phyloP scores from a whole-genome alignment of 2,797 vertebrate species.

The Rachycentron canadum region DNA sequence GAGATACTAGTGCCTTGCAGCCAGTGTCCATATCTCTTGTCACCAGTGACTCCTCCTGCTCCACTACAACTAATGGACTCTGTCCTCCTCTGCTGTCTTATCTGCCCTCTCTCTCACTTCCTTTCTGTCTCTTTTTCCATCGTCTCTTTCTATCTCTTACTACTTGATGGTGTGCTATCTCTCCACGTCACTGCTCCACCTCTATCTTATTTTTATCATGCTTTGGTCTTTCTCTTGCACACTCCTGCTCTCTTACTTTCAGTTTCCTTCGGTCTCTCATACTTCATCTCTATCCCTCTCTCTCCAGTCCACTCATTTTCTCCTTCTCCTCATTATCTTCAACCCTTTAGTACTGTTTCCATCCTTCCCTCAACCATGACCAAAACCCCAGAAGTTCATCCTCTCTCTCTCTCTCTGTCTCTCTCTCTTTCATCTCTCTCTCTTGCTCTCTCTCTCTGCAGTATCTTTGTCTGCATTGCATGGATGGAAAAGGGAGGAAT shows the following conservation, averaged over 20 bases:
- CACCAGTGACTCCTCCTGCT: constrained; percentile 72
- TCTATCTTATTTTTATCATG: constrained; percentile 64
- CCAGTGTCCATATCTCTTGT: constrained; percentile 76
- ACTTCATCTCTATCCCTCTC: constrained; percentile 1
- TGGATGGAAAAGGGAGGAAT: neutral
- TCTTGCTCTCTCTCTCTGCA: neutral
- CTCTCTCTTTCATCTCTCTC: constrained; percentile 4
- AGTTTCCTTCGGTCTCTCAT: constrained; percentile 20
- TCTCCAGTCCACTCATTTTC: constrained; percentile 4
- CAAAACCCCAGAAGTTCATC: constrained; percentile 19
- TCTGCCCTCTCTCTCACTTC: constrained; percentile 57
- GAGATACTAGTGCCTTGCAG: constrained; percentile 76
- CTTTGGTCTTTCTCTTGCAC: constrained; percentile 33
- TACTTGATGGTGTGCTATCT: constrained; percentile 52
- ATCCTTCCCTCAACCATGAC: constrained; percentile 5
- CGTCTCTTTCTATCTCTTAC: constrained; percentile 49
- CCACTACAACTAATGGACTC: constrained; percentile 77
- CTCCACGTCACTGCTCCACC: constrained; percentile 57
- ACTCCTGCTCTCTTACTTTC: constrained; percentile 26
- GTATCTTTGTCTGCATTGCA: constrained; percentile 26
- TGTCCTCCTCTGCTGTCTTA: constrained; percentile 73
- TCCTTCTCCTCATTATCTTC: constrained; percentile 14
- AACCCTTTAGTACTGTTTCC: constrained; percentile 2
- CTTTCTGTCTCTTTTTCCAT: constrained; percentile 18
- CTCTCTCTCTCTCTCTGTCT: too few relatives aligned